These are phyloP conservation scores for Zophobas morio DNA, from an alignment of 1,140 invertebrate genomes.

Conservation along the genomic window DNA sequence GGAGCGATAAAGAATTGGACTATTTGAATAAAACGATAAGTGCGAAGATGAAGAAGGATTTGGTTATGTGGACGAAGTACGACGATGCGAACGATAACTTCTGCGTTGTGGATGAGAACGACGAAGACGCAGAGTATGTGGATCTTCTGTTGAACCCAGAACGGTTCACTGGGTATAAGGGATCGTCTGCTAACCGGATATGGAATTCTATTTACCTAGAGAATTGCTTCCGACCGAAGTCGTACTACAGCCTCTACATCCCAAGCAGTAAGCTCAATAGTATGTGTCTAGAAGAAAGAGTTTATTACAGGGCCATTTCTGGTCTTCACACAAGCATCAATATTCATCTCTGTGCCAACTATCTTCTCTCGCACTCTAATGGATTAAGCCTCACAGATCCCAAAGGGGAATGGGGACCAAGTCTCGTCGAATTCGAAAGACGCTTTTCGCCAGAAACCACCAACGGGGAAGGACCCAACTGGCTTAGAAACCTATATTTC, in stretches of 20 bases:
- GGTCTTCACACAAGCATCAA: constrained; percentile 98
- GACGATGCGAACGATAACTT: constrained; percentile 94
- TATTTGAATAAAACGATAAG: constrained; percentile 93
- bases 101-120: constrained; percentile 89
- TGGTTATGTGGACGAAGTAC: constrained; percentile 89
- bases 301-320: constrained; percentile 96
- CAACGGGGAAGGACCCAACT: constrained; percentile 89
- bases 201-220: constrained; percentile 99
- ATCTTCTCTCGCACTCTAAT: constrained; percentile 77
- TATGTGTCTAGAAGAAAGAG: constrained; percentile 96
- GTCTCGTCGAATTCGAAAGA: constrained; percentile 88
- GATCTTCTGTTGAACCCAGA: constrained; percentile 97
- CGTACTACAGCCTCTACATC: constrained; percentile 69
- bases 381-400: constrained; percentile 55
- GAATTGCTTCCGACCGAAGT: constrained; percentile 90
- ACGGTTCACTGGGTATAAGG: constrained; percentile 94
- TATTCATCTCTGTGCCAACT: constrained; percentile 93
- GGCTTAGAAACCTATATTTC: constrained; percentile 98
- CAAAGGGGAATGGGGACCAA: constrained; percentile 81
- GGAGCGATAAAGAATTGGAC: constrained; percentile 79
- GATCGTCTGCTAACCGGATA: constrained; percentile 92
- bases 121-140: constrained; percentile 89
- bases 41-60: constrained; percentile 82
- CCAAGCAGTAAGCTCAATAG: constrained; percentile 73
- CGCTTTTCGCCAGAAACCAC: constrained; percentile 93